phyloP scores from a whole-genome alignment of 2,888 invertebrate genomes.

The Drosophila anomalata region DNA sequence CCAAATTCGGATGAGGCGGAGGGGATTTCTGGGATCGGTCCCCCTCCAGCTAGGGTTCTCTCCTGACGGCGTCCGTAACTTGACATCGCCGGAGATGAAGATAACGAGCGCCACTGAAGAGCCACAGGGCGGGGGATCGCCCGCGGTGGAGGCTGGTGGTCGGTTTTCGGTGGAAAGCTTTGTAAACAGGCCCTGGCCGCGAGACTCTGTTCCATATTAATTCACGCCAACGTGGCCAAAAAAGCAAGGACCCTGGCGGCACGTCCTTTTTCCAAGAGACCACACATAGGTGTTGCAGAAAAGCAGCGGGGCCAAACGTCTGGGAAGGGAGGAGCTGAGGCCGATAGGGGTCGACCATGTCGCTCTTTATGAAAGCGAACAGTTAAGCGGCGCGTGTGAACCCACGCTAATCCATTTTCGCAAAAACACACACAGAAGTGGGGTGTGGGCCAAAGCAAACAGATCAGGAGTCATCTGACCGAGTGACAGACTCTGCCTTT shows the following conservation, averaged over 20 bases:
- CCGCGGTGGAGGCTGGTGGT: constrained; percentile 38
- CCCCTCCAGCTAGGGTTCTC: constrained; percentile 39
- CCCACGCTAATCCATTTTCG: constrained; percentile 77
- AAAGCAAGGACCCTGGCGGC: constrained; percentile 9
- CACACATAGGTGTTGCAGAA: no score
- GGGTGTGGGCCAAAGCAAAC: constrained; percentile 61
- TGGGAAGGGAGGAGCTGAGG: background rate
- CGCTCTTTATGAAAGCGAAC: constrained; percentile 77
- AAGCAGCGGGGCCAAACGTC: no score
- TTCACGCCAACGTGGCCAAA: constrained; percentile 58
- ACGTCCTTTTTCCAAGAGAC: no score
- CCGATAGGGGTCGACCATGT: constrained; percentile 46
- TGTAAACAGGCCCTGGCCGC: constrained; percentile 54
- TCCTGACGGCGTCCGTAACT: constrained; percentile 56
- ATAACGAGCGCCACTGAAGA: background rate
- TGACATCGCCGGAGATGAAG: constrained; percentile 56
- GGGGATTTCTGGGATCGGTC: constrained; percentile 9
- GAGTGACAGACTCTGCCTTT: constrained; percentile 39
- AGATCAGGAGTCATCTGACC: constrained; percentile 69
- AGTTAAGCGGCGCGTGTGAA: constrained; percentile 76
- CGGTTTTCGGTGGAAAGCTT: constrained; percentile 68
- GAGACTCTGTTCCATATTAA: constrained; percentile 53
- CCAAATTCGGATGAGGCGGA: constrained; percentile 65
- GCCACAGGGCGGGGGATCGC: background rate
- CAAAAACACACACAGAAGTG: constrained; percentile 49